Base-by-base conservation (phyloP, 92 coral and sea anemone species). In the Galaxea fascicularis region DNA sequence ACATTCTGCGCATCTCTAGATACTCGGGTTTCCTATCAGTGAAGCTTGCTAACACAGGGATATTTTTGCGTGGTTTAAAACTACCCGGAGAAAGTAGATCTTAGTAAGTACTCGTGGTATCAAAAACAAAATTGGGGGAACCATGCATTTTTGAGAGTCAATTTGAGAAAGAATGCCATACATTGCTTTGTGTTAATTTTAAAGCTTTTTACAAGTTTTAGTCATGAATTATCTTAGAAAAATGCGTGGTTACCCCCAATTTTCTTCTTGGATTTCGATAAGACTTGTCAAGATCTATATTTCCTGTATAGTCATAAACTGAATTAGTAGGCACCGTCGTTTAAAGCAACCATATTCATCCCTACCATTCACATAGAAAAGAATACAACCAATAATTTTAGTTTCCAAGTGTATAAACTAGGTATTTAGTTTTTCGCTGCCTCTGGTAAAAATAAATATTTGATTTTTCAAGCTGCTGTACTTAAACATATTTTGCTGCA, bases 361-460 rank as follows among this genome's bases (percentile, higher is more conserved):
- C 53, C 53, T 70, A 54, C 63, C 78, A 24, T 73, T 28, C 63
- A 73, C 63, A 49, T 49, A 30, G 62, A 73, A 73, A 49, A 73
- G 52, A 39, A 46, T 71, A 24, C 78, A 73, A 46, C 62, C 20
- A 73, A 73, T 46, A 73, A 46, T 73, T 73, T 45, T 73, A 73
- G 77, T 49, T 73, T 41, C 35, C 59, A 20, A 73, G 39, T 73
- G 63, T 26, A 49, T 49, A 49, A 73, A 25, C 64, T 73, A 73
- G 78, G 62, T 73, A 73, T 49, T 73, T 49, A 49, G 63, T 49
- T 73, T 73, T 73, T 73, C 41, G 24, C 78, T 25, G 17, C 51
- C 78, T 24, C 78, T 73, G 78, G 62, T 49, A 51, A 73, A 73
- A 73, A 73, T 51, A 16, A 49, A 47, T 73, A 73, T 73, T 73